These are phyloP conservation scores for Campaea margaritaria DNA, from an alignment of 2,888 invertebrate species.

Conservation along the genomic window DNA sequence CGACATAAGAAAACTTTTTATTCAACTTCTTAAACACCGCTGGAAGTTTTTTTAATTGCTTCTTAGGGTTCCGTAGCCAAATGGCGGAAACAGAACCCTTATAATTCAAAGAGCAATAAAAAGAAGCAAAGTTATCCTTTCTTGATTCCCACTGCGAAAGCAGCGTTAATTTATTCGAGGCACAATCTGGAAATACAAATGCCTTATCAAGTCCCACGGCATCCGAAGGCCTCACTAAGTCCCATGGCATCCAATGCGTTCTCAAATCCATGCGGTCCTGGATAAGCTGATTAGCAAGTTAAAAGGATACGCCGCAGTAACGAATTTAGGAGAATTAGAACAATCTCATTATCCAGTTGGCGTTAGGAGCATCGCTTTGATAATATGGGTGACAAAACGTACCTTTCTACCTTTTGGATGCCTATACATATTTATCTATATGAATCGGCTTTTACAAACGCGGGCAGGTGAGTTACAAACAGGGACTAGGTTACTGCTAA, in stretches of 20 bases:
- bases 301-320: conserved; percentile 63
- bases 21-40: no score
- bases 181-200: conserved; percentile 55
- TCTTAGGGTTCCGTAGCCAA: background rate
- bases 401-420: conserved; percentile 13
- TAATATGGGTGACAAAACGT: conserved; percentile 43
- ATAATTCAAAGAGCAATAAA: conserved; percentile 13
- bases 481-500: no score
- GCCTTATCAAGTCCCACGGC: conserved; percentile 40
- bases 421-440: background rate
- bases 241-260: conserved; percentile 54
- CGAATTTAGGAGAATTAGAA: conserved; percentile 67
- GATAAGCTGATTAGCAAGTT: conserved; percentile 77
- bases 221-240: conserved; percentile 44
- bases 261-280: conserved; percentile 64
- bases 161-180: conserved; percentile 56
- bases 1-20: no score
- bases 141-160: conserved; percentile 27
- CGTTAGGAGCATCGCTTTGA: conserved; percentile 56
- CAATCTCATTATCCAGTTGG: conserved; percentile 66
- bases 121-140: conserved; percentile 12
- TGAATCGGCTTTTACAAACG: background rate
- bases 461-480: no score
- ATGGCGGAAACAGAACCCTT: no score
- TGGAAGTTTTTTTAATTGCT: background rate